phyloP scores from a whole-genome alignment of 2,113 vertebrate genomes.

The Eira barbara region DNA sequence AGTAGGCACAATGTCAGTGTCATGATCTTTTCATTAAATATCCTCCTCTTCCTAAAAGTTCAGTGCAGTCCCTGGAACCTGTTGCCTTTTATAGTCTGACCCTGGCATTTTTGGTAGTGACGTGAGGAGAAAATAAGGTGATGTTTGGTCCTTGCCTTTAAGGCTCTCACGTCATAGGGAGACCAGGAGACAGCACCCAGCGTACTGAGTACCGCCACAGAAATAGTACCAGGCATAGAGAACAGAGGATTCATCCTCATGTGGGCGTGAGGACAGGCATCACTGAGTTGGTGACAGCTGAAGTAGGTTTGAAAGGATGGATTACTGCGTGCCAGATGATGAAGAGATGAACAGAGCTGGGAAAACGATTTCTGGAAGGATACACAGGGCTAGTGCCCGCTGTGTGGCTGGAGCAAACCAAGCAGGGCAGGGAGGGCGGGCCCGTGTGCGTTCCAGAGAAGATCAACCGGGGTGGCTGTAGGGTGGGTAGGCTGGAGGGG shows the following conservation, averaged over 20 bases:
- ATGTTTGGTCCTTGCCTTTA: background rate
- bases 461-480: background rate
- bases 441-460: background rate
- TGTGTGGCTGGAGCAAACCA: fast-evolving
- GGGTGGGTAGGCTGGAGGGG: fast-evolving
- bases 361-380: background rate
- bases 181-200: background rate
- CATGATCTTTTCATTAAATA: background rate
- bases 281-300: background rate
- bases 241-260: background rate
- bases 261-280: background rate
- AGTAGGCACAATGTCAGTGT: background rate
- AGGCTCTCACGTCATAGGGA: background rate
- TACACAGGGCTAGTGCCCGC: background rate
- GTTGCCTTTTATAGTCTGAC: background rate
- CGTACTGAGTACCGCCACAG: background rate
- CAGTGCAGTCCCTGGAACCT: background rate
- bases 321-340: background rate
- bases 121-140: background rate
- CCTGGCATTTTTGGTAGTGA: background rate
- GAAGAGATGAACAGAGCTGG: background rate
- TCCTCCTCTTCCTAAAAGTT: background rate
- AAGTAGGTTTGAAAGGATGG: slow-evolving; percentile 24
- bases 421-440: background rate
- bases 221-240: background rate